A percentile compares a stretch with the other conserved stretches of the same genome.
phyloP scores from a whole-genome alignment of 2,113 vertebrate species.

The Mola mola region DNA sequence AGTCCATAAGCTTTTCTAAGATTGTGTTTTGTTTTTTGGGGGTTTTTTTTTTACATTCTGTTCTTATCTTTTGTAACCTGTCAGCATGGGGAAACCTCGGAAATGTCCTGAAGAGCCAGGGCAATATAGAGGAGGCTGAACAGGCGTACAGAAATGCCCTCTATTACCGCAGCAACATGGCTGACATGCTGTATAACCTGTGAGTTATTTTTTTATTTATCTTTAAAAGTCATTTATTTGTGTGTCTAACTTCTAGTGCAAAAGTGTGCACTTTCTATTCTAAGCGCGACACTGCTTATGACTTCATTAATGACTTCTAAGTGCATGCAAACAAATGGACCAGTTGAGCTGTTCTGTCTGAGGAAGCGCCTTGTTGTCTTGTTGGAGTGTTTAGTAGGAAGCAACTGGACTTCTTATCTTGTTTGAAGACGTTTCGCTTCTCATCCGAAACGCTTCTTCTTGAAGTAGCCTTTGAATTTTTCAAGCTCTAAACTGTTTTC shows the following conservation, averaged over 20 bases:
- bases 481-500: too few species aligned
- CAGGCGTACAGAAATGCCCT: conserved; percentile 96
- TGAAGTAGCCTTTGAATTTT: too few species aligned
- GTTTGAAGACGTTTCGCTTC: too few species aligned
- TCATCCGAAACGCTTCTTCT: too few species aligned
- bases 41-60: conserved; percentile 3
- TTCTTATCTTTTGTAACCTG: conserved; percentile 40
- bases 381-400: too few species aligned
- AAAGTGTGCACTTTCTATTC: neutral
- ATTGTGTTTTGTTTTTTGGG: neutral
- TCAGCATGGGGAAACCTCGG: conserved; percentile 99
- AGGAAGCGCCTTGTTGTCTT: conserved; percentile 55
- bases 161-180: conserved; percentile 99
- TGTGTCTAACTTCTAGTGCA: neutral
- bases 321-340: conserved; percentile 26
- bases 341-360: conserved; percentile 61
- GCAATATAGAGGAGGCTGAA: conserved; percentile 95
- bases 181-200: conserved; percentile 99
- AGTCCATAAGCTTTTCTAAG: conserved; percentile 9
- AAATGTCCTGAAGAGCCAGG: conserved; percentile 99
- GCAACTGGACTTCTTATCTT: too few species aligned
- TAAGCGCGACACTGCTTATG: neutral
- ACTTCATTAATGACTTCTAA: neutral
- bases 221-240: neutral
- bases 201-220: conserved; percentile 79